These are phyloP conservation scores for Podocnemis expansa DNA, from an alignment of 2,113 vertebrate genomes.

Conservation along the genomic window DNA sequence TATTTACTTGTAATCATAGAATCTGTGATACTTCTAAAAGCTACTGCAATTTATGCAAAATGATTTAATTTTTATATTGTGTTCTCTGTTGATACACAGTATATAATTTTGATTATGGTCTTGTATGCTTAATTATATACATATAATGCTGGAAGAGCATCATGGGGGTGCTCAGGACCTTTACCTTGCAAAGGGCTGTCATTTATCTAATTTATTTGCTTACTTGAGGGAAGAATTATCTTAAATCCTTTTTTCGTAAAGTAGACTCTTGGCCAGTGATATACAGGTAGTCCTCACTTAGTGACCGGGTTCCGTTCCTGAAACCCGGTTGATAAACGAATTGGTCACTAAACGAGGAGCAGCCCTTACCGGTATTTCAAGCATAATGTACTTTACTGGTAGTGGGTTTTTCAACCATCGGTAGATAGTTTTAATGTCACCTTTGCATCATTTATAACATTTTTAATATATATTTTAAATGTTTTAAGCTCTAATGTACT, in stretches of 20 bases:
- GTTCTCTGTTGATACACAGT: background rate
- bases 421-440: too few relatives aligned
- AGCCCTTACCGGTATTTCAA: too few relatives aligned
- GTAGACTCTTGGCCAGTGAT: background rate
- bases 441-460: too few relatives aligned
- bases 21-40: background rate
- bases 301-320: too few relatives aligned
- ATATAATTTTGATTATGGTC: slow-evolving; percentile 1
- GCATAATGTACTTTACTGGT: too few relatives aligned
- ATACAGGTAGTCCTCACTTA: too few relatives aligned
- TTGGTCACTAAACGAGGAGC: too few relatives aligned
- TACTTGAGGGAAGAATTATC: background rate
- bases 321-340: too few relatives aligned
- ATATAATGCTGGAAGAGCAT: background rate
- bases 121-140: background rate
- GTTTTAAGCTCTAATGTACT: too few relatives aligned
- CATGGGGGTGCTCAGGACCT: background rate
- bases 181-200: background rate
- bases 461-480: too few relatives aligned
- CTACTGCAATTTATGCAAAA: background rate
- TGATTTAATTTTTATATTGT: slow-evolving; percentile 2
- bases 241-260: background rate
- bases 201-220: background rate
- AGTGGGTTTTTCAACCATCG: too few relatives aligned
- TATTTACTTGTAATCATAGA: slow-evolving; percentile 10